phyloP scores from a whole-genome alignment of 1,140 invertebrate species.

The Bombyx mandarina region DNA sequence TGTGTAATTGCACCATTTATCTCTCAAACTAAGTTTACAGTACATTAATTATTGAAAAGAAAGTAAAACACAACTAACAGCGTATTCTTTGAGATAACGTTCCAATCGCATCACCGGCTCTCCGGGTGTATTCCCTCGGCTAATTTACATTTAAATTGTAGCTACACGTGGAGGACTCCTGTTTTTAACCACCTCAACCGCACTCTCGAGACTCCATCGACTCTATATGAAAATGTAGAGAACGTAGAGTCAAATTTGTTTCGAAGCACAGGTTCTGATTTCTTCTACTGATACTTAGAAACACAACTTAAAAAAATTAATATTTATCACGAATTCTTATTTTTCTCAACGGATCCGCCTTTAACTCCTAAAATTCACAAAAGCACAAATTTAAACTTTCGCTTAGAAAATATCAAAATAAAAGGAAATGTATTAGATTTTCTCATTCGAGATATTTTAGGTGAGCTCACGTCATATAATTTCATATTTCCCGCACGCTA shows the following conservation, averaged over 20 bases:
- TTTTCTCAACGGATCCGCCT: too few relatives aligned
- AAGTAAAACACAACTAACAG: too few relatives aligned
- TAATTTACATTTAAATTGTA: slow-evolving; percentile 69
- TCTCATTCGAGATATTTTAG: slow-evolving; percentile 8
- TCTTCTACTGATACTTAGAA: too few relatives aligned
- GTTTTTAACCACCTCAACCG: slow-evolving; percentile 61
- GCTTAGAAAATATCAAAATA: background rate
- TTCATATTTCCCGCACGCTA: slow-evolving; percentile 32
- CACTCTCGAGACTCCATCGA: slow-evolving; percentile 19
- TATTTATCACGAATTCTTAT: too few relatives aligned
- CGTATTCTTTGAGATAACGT: too few relatives aligned
- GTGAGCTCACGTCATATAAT: slow-evolving; percentile 20
- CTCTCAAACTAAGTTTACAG: too few relatives aligned
- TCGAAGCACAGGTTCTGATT: too few relatives aligned
- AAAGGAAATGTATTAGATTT: background rate
- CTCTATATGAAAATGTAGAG: background rate
- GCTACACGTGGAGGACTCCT: slow-evolving; percentile 60
- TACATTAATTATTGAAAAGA: too few relatives aligned
- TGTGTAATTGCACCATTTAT: too few relatives aligned
- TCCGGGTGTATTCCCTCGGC: slow-evolving; percentile 13
- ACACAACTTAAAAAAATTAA: too few relatives aligned
- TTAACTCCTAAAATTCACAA: background rate
- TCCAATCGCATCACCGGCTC: too few relatives aligned
- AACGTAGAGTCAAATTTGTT: background rate
- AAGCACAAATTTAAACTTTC: background rate